Evolutionary conservation across 2,888 invertebrate species (phyloP).

Genomic region (Ichneumoninae sp.): DNA sequence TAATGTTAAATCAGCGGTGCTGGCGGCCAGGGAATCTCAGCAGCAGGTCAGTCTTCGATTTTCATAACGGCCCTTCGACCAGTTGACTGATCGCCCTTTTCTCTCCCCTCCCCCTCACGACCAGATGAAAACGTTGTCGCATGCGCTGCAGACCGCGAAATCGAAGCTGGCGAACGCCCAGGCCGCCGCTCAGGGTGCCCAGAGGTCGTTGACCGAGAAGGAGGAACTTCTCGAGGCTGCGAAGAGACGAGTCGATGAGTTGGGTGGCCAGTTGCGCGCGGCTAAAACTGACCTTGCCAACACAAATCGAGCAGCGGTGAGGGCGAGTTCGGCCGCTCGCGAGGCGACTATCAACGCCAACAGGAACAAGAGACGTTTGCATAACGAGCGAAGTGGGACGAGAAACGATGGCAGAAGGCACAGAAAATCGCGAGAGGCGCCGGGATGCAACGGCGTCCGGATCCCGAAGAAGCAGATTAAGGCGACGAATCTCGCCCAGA

Average conservation of each 20-base stretch:
- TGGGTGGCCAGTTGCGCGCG: slow-evolving; percentile 87
- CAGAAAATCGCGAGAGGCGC: slow-evolving; percentile 44
- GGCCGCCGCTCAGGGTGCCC: slow-evolving; percentile 86
- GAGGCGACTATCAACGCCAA: slow-evolving; percentile 88
- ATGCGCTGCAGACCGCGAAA: slow-evolving; percentile 85
- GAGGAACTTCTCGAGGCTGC: slow-evolving; percentile 89
- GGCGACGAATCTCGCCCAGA: slow-evolving; percentile 88
- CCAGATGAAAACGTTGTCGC: slow-evolving; percentile 84
- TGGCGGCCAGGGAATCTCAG: slow-evolving; percentile 87
- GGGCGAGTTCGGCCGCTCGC: slow-evolving; percentile 89
- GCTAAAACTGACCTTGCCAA: slow-evolving; percentile 88
- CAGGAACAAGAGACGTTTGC: slow-evolving; percentile 71
- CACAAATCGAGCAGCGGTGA: slow-evolving; percentile 89
- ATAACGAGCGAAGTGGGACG: slow-evolving; percentile 47
- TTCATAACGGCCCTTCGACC: neutral
- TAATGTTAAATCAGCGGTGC: slow-evolving; percentile 88
- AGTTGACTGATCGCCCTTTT: no score
- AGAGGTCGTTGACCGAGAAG: slow-evolving; percentile 88
- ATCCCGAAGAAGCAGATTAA: slow-evolving; percentile 75
- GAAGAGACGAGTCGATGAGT: slow-evolving; percentile 87
- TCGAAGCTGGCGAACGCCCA: slow-evolving; percentile 87
- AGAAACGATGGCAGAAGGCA: neutral
- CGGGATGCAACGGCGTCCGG: slow-evolving; percentile 18
- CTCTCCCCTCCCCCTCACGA: neutral
- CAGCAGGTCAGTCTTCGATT: slow-evolving; percentile 83